Conservation (phyloP, 2,113 vertebrate genomes). For the Macrotus californicus region DNA sequence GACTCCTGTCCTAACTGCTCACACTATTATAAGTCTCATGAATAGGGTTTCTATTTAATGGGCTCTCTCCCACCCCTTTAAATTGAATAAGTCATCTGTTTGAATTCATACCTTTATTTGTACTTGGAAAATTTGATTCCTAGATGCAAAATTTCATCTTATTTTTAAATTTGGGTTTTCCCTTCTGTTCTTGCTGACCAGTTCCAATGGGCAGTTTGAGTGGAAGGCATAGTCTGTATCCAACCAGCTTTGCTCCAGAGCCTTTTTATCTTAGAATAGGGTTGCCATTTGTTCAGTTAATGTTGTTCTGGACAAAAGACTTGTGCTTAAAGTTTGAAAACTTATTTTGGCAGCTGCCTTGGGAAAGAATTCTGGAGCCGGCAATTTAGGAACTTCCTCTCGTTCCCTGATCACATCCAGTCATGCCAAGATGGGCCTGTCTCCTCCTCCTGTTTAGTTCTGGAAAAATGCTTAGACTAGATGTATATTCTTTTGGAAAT, state of each 20-base stretch:
- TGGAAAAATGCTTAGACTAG: constrained; percentile 35
- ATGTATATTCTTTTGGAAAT: constrained; percentile 63
- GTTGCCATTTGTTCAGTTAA: not conserved
- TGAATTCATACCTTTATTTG: constrained; percentile 26
- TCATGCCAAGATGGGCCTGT: constrained; percentile 34
- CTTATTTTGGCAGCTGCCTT: not conserved
- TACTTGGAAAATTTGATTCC: constrained; percentile 27
- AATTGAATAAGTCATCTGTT: constrained; percentile 48
- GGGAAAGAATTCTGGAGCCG: not conserved
- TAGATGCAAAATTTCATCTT: not conserved
- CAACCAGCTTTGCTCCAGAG: not conserved
- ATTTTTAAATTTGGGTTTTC: not conserved
- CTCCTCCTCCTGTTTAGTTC: constrained; percentile 28
- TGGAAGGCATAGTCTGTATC: not conserved
- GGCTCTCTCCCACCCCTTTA: not conserved
- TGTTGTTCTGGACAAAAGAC: constrained; percentile 13
- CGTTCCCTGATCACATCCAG: constrained; percentile 51
- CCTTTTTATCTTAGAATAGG: not conserved
- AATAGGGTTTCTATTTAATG: not conserved
- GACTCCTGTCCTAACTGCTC: not conserved
- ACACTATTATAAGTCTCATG: not conserved
- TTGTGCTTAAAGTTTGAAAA: not conserved
- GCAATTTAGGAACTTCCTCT: not conserved
- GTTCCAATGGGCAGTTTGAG: not conserved
- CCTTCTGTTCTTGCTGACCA: not conserved